Evolutionary conservation across 2,797 vertebrate genomes (phyloP), one percentile per base, ranked within the genome.

Genomic region (Gouania willdenowi): DNA sequence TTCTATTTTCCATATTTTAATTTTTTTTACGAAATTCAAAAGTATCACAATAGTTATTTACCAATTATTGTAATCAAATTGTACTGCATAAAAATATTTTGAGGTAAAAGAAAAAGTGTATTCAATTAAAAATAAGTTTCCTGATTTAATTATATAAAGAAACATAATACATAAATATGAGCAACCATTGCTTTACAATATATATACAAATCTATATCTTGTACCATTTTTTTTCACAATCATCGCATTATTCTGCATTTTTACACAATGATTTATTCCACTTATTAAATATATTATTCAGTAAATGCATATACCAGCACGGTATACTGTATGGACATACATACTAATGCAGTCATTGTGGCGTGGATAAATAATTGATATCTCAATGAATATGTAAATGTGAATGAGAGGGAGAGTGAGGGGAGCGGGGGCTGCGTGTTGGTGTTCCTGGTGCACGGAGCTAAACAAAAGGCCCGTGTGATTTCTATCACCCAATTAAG

Each of bases 311-410:
- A 55, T 35, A 26, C 51, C 41, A 45, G 24, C 56, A 57, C 73
- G 71, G 75, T 82, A 52, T 73, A 66, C 62, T 67, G 67, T 72
- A 72, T 60, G 34, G 51, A 60, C 65, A 52, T 67, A 59, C 51
- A 61, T 67, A 67, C 61, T 74, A 84, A 83, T 82, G 80, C 79
- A 77, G 76, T 66, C 70, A 79, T 83, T 61, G 64, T 75, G 58
- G 32, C 22, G 47, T 56, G 60, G 60, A 63, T 91, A 85, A 91
- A 90, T 90, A 87, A 91, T 91, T 88, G 80, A 91, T 87, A 79
- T 80, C 71, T 82, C 81, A 86, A 88, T 91, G 87, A 89, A 91
- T 90, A 90, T 89, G 86, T 78, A 88, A 82, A 89, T 88, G 61
- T 51, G 50, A 41, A 34, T 38, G 45, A 39, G 59, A 53, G 53